These are phyloP conservation scores for Drosophila elegans DNA, from an alignment of 1,140 invertebrate species.

Conservation along the genomic window DNA sequence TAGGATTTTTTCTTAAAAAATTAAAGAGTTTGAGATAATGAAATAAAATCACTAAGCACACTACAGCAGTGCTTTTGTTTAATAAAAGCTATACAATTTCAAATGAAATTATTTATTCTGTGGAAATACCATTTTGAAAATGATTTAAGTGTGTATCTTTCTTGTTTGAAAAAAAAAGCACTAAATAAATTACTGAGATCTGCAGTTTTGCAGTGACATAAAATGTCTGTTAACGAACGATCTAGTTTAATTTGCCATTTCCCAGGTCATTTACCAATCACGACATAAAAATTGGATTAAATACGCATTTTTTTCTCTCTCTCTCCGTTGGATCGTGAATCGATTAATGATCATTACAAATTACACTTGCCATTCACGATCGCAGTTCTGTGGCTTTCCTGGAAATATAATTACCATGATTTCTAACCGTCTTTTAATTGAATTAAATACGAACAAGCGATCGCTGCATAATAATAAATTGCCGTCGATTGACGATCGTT, in stretches of 20 bases:
- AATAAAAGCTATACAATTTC: too few species aligned
- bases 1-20: too few species aligned
- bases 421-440: conserved; percentile 80
- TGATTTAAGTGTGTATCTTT: too few species aligned
- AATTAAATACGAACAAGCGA: conserved; percentile 75
- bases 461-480: conserved; percentile 80
- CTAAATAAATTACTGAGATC: neutral
- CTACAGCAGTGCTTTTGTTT: too few species aligned
- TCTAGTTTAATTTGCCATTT: conserved; percentile 8
- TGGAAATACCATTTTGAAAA: too few species aligned
- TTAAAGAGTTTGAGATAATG: too few species aligned
- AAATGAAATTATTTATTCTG: too few species aligned
- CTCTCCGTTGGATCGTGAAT: neutral
- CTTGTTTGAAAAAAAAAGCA: neutral
- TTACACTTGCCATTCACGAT: conserved; percentile 36
- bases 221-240: conserved; percentile 17
- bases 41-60: too few species aligned
- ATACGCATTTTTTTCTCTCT: neutral
- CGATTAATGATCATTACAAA: conserved; percentile 48
- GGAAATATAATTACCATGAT: conserved; percentile 73
- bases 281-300: conserved; percentile 30
- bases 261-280: conserved; percentile 16
- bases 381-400: conserved; percentile 20
- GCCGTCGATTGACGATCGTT: conserved; percentile 80
- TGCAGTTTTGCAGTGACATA: conserved; percentile 3